phyloP scores from a whole-genome alignment of 2,113 vertebrate genomes.

The Clarias macrocephalus region DNA sequence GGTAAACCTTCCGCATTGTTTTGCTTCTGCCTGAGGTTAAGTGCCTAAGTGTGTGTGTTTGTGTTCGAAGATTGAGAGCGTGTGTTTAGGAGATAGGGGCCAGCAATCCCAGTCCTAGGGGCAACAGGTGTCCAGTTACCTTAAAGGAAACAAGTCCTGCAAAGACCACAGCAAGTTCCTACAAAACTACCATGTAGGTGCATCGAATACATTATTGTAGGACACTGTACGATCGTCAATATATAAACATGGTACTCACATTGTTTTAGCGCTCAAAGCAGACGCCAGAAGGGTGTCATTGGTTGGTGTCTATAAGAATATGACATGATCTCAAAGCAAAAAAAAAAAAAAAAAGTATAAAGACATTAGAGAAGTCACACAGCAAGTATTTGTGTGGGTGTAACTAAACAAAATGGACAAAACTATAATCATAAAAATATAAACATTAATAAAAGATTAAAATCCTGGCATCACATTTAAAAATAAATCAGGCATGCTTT shows the following conservation, averaged over 20 bases:
- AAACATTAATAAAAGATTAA: background rate
- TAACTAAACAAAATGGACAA: background rate
- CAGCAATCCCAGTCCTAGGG: conserved; percentile 45
- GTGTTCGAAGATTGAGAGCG: conserved; percentile 46
- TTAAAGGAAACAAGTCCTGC: conserved; percentile 44
- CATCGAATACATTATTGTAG: background rate
- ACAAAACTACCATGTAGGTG: conserved; percentile 25
- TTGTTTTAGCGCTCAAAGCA: background rate
- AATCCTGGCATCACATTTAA: background rate
- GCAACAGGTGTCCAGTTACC: conserved; percentile 53
- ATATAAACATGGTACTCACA: conserved; percentile 13
- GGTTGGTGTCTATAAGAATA: background rate
- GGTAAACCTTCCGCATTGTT: conserved; percentile 40
- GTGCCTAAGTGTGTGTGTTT: conserved; percentile 34
- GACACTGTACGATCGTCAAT: conserved; percentile 7
- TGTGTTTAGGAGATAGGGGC: conserved; percentile 38
- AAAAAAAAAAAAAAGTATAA: background rate
- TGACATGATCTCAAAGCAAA: background rate
- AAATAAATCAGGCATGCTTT: background rate
- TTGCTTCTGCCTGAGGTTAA: conserved; percentile 35
- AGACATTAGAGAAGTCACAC: background rate
- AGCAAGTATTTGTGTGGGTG: background rate
- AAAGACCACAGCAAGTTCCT: conserved; percentile 30
- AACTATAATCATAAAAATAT: background rate
- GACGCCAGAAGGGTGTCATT: background rate